Evolutionary conservation across 2,888 invertebrate genomes (phyloP), one percentile per base, ranked within the genome.

Genomic region (Thymelicus lineola): DNA sequence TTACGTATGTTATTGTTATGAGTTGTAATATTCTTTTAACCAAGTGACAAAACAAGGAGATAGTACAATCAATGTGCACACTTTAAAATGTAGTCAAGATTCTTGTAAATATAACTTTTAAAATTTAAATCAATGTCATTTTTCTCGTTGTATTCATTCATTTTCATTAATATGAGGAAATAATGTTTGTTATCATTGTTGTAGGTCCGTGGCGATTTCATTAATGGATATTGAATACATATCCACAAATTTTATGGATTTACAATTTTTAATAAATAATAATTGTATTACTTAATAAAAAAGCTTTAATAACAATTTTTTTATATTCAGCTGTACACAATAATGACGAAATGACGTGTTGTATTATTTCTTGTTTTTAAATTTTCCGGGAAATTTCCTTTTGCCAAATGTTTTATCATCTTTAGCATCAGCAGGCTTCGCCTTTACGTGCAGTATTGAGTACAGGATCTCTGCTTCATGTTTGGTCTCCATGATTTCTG

Each of bases 401-500:
- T 88, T 93, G 0, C 83, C 85, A 59, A 81, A 85, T 10, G 82
- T 67, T 79, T 88, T 93, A 2, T 90, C 88, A 6, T 86, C 83
- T 74, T 88, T 91, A 1, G 77, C 74, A 70, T 95, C 95, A n/a
- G 94, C 83, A 1, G 95, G 94, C 77, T 94, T 91, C 70, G 95
- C 94, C 78, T 95, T 94, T 28, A 95, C 94, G 80, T 97, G 97
- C 55, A 98, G 82, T 75, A 96, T 96, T 65, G 95, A 95, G 86
- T 96, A 95, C 15, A 98, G 87, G 68, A 95, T 90, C 76, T 95
- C 95, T 0, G 96, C 96, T 84, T 97, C 96, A 71, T 86, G 92
- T 78, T 95, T 94, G 82, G 97, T 98, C 75, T 96, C 97, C 70
- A 98, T 84, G 59, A 98, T 91, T 73, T 95, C 94, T 55, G 91